Conservation (phyloP, 2,888 invertebrate species). For the Zaprionus bogoriensis region DNA sequence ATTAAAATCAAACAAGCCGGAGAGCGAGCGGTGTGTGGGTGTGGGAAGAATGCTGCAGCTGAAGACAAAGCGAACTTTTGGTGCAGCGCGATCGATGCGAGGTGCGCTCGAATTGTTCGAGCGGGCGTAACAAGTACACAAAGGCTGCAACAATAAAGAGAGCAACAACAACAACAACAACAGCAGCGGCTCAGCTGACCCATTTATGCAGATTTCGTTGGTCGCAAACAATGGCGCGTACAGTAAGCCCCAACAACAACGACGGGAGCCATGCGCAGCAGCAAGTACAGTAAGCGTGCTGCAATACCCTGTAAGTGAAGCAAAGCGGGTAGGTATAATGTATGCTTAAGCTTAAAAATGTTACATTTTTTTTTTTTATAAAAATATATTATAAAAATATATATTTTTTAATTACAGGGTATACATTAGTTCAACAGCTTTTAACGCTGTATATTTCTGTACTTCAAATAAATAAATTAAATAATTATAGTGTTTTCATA, state of each 20-base stretch:
- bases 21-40: slow-evolving; percentile 17
- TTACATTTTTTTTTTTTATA: no score
- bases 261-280: slow-evolving; percentile 51
- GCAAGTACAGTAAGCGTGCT: slow-evolving; percentile 51
- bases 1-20: slow-evolving; percentile 38
- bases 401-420: no score
- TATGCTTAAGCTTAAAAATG: neutral
- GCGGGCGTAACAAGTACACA: slow-evolving; percentile 67
- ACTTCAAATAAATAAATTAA: no score
- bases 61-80: no score
- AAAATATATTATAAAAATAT: no score
- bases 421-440: neutral
- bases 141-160: no score
- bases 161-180: slow-evolving; percentile 22
- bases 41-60: no score
- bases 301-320: slow-evolving; percentile 23
- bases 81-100: slow-evolving; percentile 33
- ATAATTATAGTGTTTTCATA: no score
- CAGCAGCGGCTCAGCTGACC: slow-evolving; percentile 49
- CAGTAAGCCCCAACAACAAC: slow-evolving; percentile 8
- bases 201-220: slow-evolving; percentile 73
- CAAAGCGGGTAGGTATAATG: neutral
- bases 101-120: slow-evolving; percentile 18
- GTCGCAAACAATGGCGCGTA: slow-evolving; percentile 64
- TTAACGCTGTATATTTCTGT: no score